A percentile compares a stretch with the other conserved stretches of the same genome.
Conservation (phyloP, 2,797 vertebrate genomes). For the Chelmon rostratus region DNA sequence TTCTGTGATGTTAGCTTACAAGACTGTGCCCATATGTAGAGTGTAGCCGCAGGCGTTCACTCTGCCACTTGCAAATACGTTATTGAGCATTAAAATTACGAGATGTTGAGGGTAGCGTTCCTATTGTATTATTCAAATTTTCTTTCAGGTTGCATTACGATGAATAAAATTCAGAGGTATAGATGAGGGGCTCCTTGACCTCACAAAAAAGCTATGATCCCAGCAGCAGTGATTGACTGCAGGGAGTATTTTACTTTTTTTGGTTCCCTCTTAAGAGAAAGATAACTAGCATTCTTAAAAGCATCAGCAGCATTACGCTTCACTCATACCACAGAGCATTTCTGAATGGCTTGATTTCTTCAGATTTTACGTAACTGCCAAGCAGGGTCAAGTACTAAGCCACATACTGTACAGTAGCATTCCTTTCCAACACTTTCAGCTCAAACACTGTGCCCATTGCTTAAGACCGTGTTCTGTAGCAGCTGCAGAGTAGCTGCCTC, state of each 20-base stretch:
- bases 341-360: slow-evolving; percentile 37
- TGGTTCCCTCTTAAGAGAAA: slow-evolving; percentile 36
- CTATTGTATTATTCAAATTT: slow-evolving; percentile 28
- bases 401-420: slow-evolving; percentile 75
- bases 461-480: slow-evolving; percentile 74
- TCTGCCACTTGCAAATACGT: slow-evolving; percentile 40
- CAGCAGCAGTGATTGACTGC: slow-evolving; percentile 18
- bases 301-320: slow-evolving; percentile 53
- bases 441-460: slow-evolving; percentile 75
- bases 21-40: slow-evolving; percentile 63
- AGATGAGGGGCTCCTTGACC: slow-evolving; percentile 16
- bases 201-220: slow-evolving; percentile 9
- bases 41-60: slow-evolving; percentile 38
- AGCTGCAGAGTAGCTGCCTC: slow-evolving; percentile 80
- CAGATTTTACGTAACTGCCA: slow-evolving; percentile 52
- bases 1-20: slow-evolving; percentile 58
- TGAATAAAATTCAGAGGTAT: slow-evolving; percentile 18
- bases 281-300: slow-evolving; percentile 45
- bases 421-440: slow-evolving; percentile 75
- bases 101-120: slow-evolving; percentile 21
- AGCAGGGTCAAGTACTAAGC: slow-evolving; percentile 59
- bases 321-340: slow-evolving; percentile 32
- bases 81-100: slow-evolving; percentile 53
- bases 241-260: slow-evolving; percentile 12
- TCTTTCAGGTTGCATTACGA: slow-evolving; percentile 31